Base-by-base conservation (phyloP, 2,113 vertebrate species). In the Nothoprocta perdicaria region DNA sequence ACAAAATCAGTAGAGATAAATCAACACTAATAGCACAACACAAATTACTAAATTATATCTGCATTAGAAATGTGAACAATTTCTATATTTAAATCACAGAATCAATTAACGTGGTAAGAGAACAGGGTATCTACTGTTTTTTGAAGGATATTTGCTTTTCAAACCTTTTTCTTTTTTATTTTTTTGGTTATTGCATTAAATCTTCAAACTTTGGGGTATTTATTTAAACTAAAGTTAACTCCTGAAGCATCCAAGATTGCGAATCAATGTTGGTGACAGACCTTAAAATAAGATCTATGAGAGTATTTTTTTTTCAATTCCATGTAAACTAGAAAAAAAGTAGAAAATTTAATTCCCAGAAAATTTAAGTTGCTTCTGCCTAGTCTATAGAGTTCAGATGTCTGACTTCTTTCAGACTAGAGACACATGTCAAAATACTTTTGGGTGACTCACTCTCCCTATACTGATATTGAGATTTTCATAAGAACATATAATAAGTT, bases 1-100 rank as follows among this genome's bases (percentile, higher is more conserved):
- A 18, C 10, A 67, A 74, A 88, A n/a, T 0, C 1, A 80, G 9
- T n/a, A 52, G 3, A 1, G 0, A 2, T 26, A 74, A 84, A 71
- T 22, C 3, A 75, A 55, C 69, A 62, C 61, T 40, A 78, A 80
- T 53, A 50, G 60, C 80, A 48, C 14, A 2, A 50, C 43, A 21
- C 2, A 15, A 14, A 65, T 10, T 35, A 31, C 1, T 86, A 53
- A 63, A 80, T 52, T 57, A 19, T 35, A 41, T 7, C 3, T 2
- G 62, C 3, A 18, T 33, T 60, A 6, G 73, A 83, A 78, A 91
- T 40, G 27, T 12, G 26, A 33, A 60, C 12, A 5, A 43, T 43
- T 43, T 43, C 41, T 43, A 43, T 43, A 12, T 13, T 5, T 14
- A 72, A 84, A 43, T 33, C 41, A 61, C 8, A 69, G 29, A 67